These are phyloP conservation scores for Threskiornis aethiopicus DNA, from an alignment of 2,797 vertebrate species.

Conservation along the genomic window DNA sequence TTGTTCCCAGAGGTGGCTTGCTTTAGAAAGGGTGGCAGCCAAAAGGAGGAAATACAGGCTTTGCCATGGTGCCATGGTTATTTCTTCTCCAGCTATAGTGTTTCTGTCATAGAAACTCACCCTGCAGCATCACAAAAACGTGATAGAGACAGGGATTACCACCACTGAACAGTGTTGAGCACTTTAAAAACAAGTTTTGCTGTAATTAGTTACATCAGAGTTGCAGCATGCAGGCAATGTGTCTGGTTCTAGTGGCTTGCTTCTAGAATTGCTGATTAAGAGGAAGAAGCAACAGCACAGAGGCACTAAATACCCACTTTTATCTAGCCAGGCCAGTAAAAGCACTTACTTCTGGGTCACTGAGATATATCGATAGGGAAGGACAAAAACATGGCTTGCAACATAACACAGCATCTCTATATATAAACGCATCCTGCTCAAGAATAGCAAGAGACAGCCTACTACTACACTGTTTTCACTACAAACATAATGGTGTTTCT, in stretches of 20 bases:
- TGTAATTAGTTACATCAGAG: constrained; percentile 2
- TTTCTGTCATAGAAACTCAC: background rate
- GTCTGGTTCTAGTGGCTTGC: constrained; percentile 5
- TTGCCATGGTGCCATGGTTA: background rate
- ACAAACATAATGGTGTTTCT: background rate
- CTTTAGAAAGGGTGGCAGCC: background rate
- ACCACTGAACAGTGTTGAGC: background rate
- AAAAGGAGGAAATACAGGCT: background rate
- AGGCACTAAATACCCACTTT: constrained; percentile 36
- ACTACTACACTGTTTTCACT: background rate
- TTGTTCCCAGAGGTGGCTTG: background rate
- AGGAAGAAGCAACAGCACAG: constrained; percentile 23
- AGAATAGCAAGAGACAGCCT: background rate
- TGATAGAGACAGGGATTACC: background rate
- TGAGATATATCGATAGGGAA: background rate
- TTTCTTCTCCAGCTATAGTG: background rate
- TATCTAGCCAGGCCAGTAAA: constrained; percentile 31
- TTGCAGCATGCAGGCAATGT: background rate
- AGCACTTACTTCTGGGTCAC: constrained; percentile 34
- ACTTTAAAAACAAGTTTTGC: constrained; percentile 22
- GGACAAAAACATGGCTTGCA: constrained; percentile 17
- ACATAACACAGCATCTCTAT: background rate
- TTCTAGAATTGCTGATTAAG: constrained; percentile 45
- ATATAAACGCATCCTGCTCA: background rate
- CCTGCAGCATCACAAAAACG: background rate